Percentiles rank a stretch among this genome's conserved stretches.
These are phyloP conservation scores for Dicaeum eximium DNA, from an alignment of 2,113 vertebrate genomes.

Conservation along the genomic window DNA sequence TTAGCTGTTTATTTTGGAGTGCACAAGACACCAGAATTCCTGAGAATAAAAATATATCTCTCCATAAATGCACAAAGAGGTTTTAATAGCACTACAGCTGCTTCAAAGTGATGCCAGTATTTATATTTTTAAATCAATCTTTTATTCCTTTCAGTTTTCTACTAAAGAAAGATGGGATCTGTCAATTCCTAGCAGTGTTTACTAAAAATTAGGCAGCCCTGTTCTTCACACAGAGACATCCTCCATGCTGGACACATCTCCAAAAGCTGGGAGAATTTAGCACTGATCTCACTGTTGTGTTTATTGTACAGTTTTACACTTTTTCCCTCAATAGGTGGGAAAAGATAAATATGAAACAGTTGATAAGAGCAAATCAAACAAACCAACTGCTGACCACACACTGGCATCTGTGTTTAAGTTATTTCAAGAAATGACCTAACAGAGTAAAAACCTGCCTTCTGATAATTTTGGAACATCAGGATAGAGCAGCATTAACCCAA, in stretches of 20 bases:
- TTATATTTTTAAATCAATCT: neutral
- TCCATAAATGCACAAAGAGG: neutral
- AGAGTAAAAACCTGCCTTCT: neutral
- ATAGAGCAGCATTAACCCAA: neutral
- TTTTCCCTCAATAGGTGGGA: neutral
- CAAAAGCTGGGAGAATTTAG: neutral
- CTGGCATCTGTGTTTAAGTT: neutral
- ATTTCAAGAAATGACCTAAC: neutral
- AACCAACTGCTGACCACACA: neutral
- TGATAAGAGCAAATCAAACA: neutral
- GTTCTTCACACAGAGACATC: neutral
- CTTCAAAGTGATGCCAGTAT: neutral
- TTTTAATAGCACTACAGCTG: constrained; percentile 5
- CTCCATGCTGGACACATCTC: neutral
- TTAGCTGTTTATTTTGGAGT: neutral
- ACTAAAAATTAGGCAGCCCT: neutral
- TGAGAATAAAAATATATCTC: neutral
- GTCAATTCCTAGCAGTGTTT: neutral
- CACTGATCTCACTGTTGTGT: neutral
- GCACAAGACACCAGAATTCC: neutral
- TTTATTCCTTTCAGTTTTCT: neutral
- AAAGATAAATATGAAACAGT: neutral
- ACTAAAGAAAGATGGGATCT: neutral
- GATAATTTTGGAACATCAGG: neutral
- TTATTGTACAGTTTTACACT: neutral